Evolutionary conservation across 1,140 invertebrate genomes (phyloP), one percentile per base, ranked within the genome.

Genomic region (Lycorma delicatula): DNA sequence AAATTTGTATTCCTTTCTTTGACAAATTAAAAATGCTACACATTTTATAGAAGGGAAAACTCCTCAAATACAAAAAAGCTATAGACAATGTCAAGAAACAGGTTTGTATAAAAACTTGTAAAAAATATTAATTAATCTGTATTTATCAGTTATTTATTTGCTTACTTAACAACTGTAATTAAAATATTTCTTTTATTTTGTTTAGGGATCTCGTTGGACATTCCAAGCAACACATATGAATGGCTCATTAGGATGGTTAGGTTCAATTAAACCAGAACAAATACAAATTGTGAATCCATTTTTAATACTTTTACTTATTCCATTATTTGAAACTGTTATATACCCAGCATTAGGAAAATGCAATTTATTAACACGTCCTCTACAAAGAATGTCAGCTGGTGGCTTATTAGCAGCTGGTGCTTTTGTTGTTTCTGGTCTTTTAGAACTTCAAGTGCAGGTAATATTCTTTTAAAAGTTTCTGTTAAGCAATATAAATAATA

Each of bases 271-370:
- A 64, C 85, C 88, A 0, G 88, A 91, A 72, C 87, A 90, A 71
- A 80, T 90, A 78, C 85, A 88, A 75, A 80, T 84, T 47, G 69
- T 90, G 1, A 93, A 93, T 72, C 86, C 88, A 0, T 63, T 91
- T 26, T 73, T 93, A 1, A 87, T 91, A 64, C 68, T 93, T 23
- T 50, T 83, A 2, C 79, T 91, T 47, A 89, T 92, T 64, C 90
- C 90, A 5, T 57, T 91, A 0, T 91, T 90, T 70, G 85, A 91
- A 74, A 67, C 66, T 44, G 46, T 73, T 2, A 65, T 84, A 3
- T 85, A 84, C 66, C 71, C 70, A 6, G 23, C 62, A 6, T 57
- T 73, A 18, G 60, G 34, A 16, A 67, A 65, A 38, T 65, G 64
- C 22, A 55, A 60, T 0, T 58, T 71, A 20, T 73, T 80, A 1